A percentile compares a stretch with the other conserved stretches of the same genome.
Evolutionary conservation across 2,797 vertebrate genomes (phyloP).

Genomic region (Perodicticus potto): DNA sequence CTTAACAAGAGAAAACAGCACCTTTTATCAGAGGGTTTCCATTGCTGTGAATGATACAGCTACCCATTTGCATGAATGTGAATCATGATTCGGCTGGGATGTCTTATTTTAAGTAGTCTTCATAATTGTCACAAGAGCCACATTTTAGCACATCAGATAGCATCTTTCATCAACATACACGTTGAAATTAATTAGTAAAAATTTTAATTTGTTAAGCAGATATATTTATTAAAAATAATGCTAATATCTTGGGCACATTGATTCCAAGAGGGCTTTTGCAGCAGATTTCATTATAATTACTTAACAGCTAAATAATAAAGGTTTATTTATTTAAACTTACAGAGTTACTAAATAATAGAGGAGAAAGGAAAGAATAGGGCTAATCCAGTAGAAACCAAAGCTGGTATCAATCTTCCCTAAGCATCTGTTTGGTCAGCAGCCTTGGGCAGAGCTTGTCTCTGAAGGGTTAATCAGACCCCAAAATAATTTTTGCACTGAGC

Average conservation of each 20-base stretch:
- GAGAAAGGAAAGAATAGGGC: conserved; percentile 17
- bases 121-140: neutral
- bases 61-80: neutral
- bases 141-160: conserved; percentile 28
- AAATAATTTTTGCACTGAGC: conserved; percentile 74
- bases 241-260: conserved; percentile 80
- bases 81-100: neutral
- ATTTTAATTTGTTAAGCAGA: conserved; percentile 69
- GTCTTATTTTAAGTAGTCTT: conserved; percentile 15
- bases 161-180: neutral
- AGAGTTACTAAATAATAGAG: conserved; percentile 69
- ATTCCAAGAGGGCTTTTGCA: conserved; percentile 83
- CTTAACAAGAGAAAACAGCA: neutral
- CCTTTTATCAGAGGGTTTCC: neutral
- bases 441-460: conserved; percentile 59
- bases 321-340: conserved; percentile 63
- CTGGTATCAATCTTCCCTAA: conserved; percentile 58
- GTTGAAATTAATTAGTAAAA: conserved; percentile 71
- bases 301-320: conserved; percentile 76
- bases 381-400: conserved; percentile 69
- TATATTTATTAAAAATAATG: conserved; percentile 78
- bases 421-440: conserved; percentile 68
- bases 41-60: neutral
- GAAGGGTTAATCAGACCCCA: conserved; percentile 55
- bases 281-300: conserved; percentile 75